phyloP scores from a whole-genome alignment of 2,113 vertebrate species.

The Stegostoma tigrinum region DNA sequence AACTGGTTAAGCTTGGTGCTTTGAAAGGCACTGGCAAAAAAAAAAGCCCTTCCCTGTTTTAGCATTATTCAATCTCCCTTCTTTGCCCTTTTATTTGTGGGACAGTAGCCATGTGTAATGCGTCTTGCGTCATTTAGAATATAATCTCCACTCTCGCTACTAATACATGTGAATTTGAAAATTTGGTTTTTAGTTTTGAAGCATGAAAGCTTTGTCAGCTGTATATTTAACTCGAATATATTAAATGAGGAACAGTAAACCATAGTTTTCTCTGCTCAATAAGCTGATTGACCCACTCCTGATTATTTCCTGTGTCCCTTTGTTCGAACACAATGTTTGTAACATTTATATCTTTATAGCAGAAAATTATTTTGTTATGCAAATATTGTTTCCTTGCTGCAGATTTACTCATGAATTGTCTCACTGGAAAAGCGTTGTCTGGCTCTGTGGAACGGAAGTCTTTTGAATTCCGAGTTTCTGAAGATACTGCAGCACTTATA shows the following conservation, averaged over 20 bases:
- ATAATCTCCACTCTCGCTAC: not conserved
- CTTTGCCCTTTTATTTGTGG: not conserved
- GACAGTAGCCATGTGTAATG: not conserved
- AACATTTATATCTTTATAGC: not conserved
- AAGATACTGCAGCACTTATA: constrained; percentile 56
- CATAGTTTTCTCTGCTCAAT: no score
- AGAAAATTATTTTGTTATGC: not conserved
- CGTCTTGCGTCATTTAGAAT: no score
- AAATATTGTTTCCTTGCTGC: not conserved
- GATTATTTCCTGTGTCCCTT: no score
- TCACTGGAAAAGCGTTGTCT: constrained; percentile 58
- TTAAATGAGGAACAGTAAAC: not conserved
- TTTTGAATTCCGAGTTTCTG: constrained; percentile 53
- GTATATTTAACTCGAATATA: not conserved
- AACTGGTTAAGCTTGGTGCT: no score
- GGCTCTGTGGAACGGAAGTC: constrained; percentile 54
- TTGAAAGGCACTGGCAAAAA: no score
- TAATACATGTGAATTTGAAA: not conserved
- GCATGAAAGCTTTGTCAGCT: not conserved
- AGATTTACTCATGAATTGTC: constrained; percentile 57
- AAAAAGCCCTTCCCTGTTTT: not conserved
- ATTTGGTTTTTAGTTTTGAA: not conserved
- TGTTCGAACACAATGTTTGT: not conserved
- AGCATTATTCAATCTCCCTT: not conserved
- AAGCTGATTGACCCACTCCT: no score